A percentile compares a stretch with the other conserved stretches of the same genome.
Conservation (phyloP, 1,140 invertebrate genomes). For the Panulirus ornatus region DNA sequence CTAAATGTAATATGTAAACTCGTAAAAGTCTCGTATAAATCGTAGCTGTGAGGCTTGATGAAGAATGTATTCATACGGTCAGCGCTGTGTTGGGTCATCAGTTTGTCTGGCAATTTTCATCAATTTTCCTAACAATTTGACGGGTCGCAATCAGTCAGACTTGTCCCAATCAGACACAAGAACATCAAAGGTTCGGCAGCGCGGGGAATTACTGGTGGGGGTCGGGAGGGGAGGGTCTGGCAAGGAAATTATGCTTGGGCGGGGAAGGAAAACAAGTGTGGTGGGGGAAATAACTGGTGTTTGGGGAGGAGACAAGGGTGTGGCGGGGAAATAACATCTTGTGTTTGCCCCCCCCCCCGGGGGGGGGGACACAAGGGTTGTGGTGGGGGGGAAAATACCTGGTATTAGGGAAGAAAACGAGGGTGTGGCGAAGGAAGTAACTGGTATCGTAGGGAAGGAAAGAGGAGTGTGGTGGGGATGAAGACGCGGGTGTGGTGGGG, state of each 20-base stretch:
- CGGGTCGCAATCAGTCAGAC: slow-evolving; percentile 48
- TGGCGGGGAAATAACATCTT: too few relatives aligned
- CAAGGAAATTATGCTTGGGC: background rate
- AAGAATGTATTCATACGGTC: background rate
- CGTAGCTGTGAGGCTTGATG: too few relatives aligned
- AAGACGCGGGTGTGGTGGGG: background rate
- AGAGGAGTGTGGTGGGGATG: background rate
- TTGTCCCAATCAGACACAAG: slow-evolving; percentile 38
- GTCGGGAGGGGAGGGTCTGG: background rate
- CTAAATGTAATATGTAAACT: too few relatives aligned
- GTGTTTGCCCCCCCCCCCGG: too few relatives aligned
- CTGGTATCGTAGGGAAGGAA: background rate
- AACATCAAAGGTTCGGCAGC: slow-evolving; percentile 17
- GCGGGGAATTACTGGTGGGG: slow-evolving; percentile 10
- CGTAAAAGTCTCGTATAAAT: too few relatives aligned
- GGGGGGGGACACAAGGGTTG: background rate
- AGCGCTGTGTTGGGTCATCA: background rate
- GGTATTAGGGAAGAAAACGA: background rate
- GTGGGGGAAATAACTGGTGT: background rate
- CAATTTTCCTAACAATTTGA: slow-evolving; percentile 54
- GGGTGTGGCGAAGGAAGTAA: background rate
- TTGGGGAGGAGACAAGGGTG: background rate
- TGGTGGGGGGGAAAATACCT: background rate
- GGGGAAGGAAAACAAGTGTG: background rate
- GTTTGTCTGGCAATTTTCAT: background rate